phyloP scores from a whole-genome alignment of 2,797 vertebrate species.

The Sebastes dallii region DNA sequence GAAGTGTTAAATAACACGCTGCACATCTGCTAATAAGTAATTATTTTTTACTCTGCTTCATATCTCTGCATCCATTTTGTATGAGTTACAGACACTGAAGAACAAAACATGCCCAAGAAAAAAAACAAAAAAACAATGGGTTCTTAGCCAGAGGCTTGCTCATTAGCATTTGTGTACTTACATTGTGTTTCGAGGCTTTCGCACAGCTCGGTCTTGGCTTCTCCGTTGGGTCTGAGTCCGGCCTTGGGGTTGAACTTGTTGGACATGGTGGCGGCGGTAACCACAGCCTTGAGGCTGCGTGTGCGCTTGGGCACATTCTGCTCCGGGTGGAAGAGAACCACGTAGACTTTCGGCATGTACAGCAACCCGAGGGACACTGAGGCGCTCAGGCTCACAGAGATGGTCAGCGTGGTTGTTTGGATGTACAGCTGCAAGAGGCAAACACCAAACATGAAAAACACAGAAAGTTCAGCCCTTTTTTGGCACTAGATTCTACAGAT shows the following conservation, averaged over 20 bases:
- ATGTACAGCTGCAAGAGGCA: slow-evolving; percentile 91
- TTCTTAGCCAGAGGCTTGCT: not conserved
- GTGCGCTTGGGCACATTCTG: slow-evolving; percentile 98
- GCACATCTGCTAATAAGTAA: slow-evolving; percentile 46
- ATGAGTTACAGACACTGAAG: slow-evolving; percentile 39
- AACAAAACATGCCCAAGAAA: slow-evolving; percentile 9
- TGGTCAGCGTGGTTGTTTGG: slow-evolving; percentile 97
- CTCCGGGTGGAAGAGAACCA: slow-evolving; percentile 98
- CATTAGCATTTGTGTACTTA: slow-evolving; percentile 70
- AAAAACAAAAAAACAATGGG: not conserved
- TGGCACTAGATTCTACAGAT: not conserved
- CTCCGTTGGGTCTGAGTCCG: slow-evolving; percentile 95
- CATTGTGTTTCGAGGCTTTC: slow-evolving; percentile 97
- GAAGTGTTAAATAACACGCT: slow-evolving; percentile 64
- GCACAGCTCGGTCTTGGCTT: slow-evolving; percentile 97
- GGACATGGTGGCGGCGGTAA: slow-evolving; percentile 98
- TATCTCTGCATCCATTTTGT: slow-evolving; percentile 30
- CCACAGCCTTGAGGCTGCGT: slow-evolving; percentile 96
- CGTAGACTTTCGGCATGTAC: slow-evolving; percentile 99
- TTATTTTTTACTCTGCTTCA: slow-evolving; percentile 18
- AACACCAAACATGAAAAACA: slow-evolving; percentile 20
- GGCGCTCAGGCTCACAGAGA: slow-evolving; percentile 98
- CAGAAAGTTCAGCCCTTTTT: slow-evolving; percentile 20
- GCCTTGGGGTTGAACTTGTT: slow-evolving; percentile 99
- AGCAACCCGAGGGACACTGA: slow-evolving; percentile 98